These are phyloP conservation scores for Lagria hirta DNA, from an alignment of 2,888 invertebrate species.

Conservation along the genomic window DNA sequence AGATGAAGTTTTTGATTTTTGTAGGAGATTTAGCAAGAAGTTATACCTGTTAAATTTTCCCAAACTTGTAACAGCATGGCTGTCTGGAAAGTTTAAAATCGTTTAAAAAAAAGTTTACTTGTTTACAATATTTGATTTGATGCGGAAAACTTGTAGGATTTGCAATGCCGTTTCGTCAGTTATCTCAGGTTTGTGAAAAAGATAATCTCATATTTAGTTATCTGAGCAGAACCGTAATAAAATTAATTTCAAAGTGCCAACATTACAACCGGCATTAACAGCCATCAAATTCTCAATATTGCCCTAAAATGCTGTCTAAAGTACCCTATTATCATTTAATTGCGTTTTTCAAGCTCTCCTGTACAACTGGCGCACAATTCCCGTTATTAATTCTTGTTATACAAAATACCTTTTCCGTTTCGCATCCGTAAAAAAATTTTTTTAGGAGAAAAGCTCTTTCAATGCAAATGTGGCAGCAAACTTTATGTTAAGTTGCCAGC, in stretches of 20 bases:
- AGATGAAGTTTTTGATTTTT: no score
- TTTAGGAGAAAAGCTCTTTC: neutral
- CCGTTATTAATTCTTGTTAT: constrained; percentile 3
- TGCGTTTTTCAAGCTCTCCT: constrained; percentile 12
- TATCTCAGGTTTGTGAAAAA: no score
- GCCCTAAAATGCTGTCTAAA: constrained; percentile 14
- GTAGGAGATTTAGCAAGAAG: no score
- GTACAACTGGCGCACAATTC: no score
- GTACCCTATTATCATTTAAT: constrained; percentile 10
- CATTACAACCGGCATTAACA: constrained; percentile 3
- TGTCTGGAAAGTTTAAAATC: no score
- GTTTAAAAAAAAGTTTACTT: no score
- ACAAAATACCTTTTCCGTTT: constrained; percentile 4
- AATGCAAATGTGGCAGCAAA: constrained; percentile 8
- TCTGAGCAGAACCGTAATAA: constrained; percentile 22
- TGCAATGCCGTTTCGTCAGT: no score
- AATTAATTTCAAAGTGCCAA: constrained; percentile 19
- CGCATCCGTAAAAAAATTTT: neutral
- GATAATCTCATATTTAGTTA: no score
- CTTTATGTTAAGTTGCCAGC: constrained; percentile 2
- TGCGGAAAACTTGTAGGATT: no score
- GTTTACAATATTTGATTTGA: no score
- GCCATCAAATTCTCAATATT: constrained; percentile 16
- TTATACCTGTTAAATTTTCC: no score
- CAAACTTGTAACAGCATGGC: no score